Evolutionary conservation across 37 sponge, comb jelly and placozoan species (phyloP).

Genomic region (Aplysina aerophoba): DNA sequence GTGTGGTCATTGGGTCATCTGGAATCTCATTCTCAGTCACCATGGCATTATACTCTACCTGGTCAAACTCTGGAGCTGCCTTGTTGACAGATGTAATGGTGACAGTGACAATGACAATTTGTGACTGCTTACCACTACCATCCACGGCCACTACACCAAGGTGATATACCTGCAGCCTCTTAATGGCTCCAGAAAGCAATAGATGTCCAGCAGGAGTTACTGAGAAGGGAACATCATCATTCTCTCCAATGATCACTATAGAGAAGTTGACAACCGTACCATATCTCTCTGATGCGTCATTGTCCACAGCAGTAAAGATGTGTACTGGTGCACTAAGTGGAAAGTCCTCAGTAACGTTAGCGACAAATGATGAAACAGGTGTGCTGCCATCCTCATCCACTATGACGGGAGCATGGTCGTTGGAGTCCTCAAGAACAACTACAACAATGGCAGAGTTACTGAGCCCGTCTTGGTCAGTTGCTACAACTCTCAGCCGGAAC

Average conservation of each 20-base stretch:
- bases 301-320: conserved; percentile 41
- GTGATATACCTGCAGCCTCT: conserved; percentile 12
- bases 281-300: conserved; percentile 15
- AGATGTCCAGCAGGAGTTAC: conserved; percentile 21
- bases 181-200: conserved; percentile 13
- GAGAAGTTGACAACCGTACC: neutral
- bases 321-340: conserved; percentile 17
- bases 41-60: neutral
- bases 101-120: neutral
- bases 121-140: conserved; percentile 52
- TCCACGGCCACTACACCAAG: conserved; percentile 50
- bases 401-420: conserved; percentile 58
- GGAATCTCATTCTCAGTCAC: conserved; percentile 21
- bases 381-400: conserved; percentile 2
- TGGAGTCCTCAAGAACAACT: conserved; percentile 44
- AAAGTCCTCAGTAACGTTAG: conserved; percentile 35
- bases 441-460: conserved; percentile 24
- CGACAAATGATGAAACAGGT: neutral
- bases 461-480: conserved; percentile 29
- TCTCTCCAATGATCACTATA: neutral
- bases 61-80: neutral
- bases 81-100: conserved; percentile 23
- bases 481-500: conserved; percentile 37
- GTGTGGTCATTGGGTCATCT: neutral
- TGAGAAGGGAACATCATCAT: conserved; percentile 1